Evolutionary conservation across 2,113 vertebrate species (phyloP), one percentile per base, ranked within the genome.

Genomic region (Pachyramphus minor): DNA sequence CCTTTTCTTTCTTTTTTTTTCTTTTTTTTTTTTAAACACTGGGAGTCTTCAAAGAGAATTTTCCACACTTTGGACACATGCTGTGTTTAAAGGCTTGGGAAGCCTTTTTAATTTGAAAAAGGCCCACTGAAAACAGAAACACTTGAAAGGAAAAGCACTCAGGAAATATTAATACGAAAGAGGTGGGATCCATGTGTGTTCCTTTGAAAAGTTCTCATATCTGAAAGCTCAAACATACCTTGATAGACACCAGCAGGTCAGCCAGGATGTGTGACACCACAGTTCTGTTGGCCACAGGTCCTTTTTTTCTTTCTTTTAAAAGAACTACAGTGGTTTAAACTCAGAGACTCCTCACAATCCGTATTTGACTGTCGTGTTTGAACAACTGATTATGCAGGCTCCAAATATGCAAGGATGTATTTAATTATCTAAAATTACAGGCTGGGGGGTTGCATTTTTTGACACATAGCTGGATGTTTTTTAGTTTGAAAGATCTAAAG

Each of bases 41-140:
- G 60, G 14, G 44, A 81, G 55, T 95, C 88, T 94, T 96, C 93
- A 97, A 96, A 92, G 92, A 84, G 93, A 96, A 89, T 91, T 94
- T 71, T 63, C 84, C 89, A 87, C 78, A 73, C 84, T 84, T 73
- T 9, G 94, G 90, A 89, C 91, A 84, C 92, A 93, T 35, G 87
- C 95, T 79, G 95, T 85, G 95, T 97, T 96, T 66, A 96, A 97
- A 97, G 95, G 84, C 95, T 96, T 11, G 39, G 67, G 89, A 76
- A 81, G 72, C 84, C 95, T 95, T 93, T 95, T 84, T 86, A 96
- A 96, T 94, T 95, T 30, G 33, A 88, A 93, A 92, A 95, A 96
- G 89, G 71, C 78, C 94, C 19, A 52, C 66, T 18, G 55, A 91
- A 90, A 90, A 76, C 94, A 94, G 89, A 92, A 89, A 66, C 88